Evolutionary conservation across 2,797 vertebrate species (phyloP).

Genomic region (Euphonia xanthogaster): DNA sequence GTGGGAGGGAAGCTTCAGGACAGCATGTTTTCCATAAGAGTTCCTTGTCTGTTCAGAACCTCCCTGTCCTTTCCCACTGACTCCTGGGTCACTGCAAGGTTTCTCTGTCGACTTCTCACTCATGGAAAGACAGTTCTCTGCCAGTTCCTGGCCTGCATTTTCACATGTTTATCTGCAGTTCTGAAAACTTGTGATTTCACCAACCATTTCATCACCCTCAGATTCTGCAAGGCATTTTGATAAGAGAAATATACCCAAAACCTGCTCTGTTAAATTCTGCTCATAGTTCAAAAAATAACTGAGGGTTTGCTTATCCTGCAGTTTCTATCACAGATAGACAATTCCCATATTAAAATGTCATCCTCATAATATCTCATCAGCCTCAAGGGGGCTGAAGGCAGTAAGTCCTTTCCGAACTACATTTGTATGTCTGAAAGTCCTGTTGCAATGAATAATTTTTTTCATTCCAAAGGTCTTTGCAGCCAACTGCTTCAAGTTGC

Average conservation of each 20-base stretch:
- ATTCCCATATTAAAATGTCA: not conserved
- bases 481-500: not conserved
- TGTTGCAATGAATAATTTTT: not conserved
- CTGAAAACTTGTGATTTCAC: slow-evolving; percentile 1
- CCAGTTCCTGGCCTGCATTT: not conserved
- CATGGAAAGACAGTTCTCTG: not conserved
- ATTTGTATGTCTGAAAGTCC: not conserved
- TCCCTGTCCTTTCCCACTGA: not conserved
- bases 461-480: not conserved
- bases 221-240: slow-evolving; percentile 42
- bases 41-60: not conserved
- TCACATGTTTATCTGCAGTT: not conserved
- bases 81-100: slow-evolving; percentile 26
- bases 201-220: slow-evolving; percentile 21
- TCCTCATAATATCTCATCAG: not conserved
- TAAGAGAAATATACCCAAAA: not conserved
- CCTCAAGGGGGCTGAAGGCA: not conserved
- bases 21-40: not conserved
- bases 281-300: slow-evolving; percentile 1
- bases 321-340: slow-evolving; percentile 15
- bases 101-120: not conserved
- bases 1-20: not conserved
- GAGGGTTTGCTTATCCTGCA: not conserved
- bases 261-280: not conserved
- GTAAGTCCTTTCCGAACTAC: not conserved